These are phyloP conservation scores for Linyphia triangularis DNA, from an alignment of 2,888 invertebrate species.

Conservation along the genomic window DNA sequence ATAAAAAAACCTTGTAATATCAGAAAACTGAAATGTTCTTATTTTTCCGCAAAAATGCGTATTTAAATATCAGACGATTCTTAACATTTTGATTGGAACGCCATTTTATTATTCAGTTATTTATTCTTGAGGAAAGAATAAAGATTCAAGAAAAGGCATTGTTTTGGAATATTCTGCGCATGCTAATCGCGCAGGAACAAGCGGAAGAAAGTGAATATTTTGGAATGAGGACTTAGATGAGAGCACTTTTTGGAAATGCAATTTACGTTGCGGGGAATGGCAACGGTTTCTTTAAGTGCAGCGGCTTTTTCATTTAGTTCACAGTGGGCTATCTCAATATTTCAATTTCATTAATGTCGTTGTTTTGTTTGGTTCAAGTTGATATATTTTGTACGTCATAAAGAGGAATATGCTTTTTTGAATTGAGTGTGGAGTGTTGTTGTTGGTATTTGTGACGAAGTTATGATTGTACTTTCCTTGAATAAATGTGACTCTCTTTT, in stretches of 20 bases:
- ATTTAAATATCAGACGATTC: slow-evolving; percentile 43
- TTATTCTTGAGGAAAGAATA: not conserved
- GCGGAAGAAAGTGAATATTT: slow-evolving; percentile 14
- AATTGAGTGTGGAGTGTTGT: too few species aligned
- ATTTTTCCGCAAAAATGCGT: slow-evolving; percentile 15
- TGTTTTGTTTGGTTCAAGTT: not conserved
- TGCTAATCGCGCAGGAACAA: slow-evolving; percentile 40
- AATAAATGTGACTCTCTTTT: too few species aligned
- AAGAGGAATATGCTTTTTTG: too few species aligned
- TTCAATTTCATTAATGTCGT: not conserved
- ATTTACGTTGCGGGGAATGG: slow-evolving; percentile 30
- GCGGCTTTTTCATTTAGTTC: not conserved
- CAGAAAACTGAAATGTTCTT: slow-evolving; percentile 9
- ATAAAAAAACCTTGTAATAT: not conserved
- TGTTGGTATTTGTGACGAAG: too few species aligned
- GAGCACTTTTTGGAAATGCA: slow-evolving; percentile 15
- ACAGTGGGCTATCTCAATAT: slow-evolving; percentile 16
- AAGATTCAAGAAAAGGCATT: slow-evolving; percentile 27
- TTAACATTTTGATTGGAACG: slow-evolving; percentile 51
- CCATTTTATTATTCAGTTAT: not conserved
- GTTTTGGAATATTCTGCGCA: slow-evolving; percentile 30
- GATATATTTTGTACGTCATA: too few species aligned
- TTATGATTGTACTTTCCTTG: too few species aligned
- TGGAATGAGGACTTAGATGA: slow-evolving; percentile 4
- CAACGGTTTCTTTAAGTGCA: slow-evolving; percentile 29